Conservation (phyloP, 2,888 invertebrate species). For the Yponomeuta malinellus region DNA sequence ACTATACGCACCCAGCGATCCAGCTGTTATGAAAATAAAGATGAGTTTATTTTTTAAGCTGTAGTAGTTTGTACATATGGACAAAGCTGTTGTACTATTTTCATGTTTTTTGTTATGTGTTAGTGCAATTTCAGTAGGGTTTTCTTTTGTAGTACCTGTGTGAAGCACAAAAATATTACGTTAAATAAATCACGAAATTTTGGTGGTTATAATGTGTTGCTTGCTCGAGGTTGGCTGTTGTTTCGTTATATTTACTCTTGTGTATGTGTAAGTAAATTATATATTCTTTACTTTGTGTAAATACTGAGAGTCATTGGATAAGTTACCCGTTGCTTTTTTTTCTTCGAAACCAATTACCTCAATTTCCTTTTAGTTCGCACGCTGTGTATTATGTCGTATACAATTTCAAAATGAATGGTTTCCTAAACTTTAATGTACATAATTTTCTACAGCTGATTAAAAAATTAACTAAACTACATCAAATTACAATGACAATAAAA, state of each 20-base stretch:
- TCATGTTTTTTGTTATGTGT: slow-evolving; percentile 21
- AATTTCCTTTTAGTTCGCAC: slow-evolving; percentile 70
- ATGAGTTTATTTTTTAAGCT: slow-evolving; percentile 10
- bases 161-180: slow-evolving; percentile 9
- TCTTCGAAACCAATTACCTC: slow-evolving; percentile 74
- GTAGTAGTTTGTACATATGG: neutral
- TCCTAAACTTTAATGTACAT: neutral
- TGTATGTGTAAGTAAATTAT: slow-evolving; percentile 1
- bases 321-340: slow-evolving; percentile 70
- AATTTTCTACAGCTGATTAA: too few species aligned
- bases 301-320: slow-evolving; percentile 70
- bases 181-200: neutral
- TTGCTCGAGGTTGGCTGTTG: neutral
- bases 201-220: neutral
- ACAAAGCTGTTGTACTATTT: slow-evolving; percentile 3
- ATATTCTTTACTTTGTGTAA: slow-evolving; percentile 47
- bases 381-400: slow-evolving; percentile 38
- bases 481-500: neutral
- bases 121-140: slow-evolving; percentile 34
- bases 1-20: slow-evolving; percentile 38
- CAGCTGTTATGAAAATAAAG: neutral
- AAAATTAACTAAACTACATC: too few species aligned
- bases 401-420: neutral
- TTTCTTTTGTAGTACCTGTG: neutral
- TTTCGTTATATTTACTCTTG: neutral